Evolutionary conservation across 2,888 invertebrate genomes (phyloP).

Genomic region (Himalopsyche japonica): DNA sequence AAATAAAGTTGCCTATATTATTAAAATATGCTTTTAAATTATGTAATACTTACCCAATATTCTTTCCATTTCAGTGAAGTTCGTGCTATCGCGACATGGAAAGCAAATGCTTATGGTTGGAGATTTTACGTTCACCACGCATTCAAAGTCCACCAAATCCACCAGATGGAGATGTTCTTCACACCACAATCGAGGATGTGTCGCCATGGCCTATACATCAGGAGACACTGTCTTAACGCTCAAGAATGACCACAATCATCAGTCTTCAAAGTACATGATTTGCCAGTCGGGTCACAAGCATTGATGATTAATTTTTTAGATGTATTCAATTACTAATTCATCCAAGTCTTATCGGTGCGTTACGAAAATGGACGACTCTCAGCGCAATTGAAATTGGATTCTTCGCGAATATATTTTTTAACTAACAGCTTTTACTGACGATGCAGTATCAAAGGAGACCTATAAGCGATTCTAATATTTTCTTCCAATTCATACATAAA

Average conservation of each 20-base stretch:
- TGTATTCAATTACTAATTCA: no score
- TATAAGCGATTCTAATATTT: no score
- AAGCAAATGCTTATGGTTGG: slow-evolving; percentile 54
- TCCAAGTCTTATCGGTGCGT: no score
- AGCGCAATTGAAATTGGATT: no score
- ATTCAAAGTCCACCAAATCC: slow-evolving; percentile 43
- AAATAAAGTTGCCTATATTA: no score
- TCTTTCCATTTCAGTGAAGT: slow-evolving; percentile 49
- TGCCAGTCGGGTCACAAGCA: not conserved
- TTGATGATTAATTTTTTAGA: not conserved
- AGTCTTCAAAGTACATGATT: slow-evolving; percentile 57
- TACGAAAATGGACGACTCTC: no score
- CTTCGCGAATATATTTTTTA: no score
- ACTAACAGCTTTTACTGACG: no score
- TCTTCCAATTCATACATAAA: no score
- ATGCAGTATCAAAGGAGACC: no score
- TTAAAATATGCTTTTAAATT: not conserved
- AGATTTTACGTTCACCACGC: slow-evolving; percentile 53
- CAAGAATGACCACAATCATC: slow-evolving; percentile 54
- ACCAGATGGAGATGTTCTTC: slow-evolving; percentile 56
- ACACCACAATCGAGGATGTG: slow-evolving; percentile 50
- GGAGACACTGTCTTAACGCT: slow-evolving; percentile 49
- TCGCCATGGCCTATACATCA: slow-evolving; percentile 52
- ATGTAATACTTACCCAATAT: not conserved
- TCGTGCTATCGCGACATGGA: slow-evolving; percentile 55